Conservation (phyloP, 2,797 vertebrate genomes). For the Phalloptychus januarius region DNA sequence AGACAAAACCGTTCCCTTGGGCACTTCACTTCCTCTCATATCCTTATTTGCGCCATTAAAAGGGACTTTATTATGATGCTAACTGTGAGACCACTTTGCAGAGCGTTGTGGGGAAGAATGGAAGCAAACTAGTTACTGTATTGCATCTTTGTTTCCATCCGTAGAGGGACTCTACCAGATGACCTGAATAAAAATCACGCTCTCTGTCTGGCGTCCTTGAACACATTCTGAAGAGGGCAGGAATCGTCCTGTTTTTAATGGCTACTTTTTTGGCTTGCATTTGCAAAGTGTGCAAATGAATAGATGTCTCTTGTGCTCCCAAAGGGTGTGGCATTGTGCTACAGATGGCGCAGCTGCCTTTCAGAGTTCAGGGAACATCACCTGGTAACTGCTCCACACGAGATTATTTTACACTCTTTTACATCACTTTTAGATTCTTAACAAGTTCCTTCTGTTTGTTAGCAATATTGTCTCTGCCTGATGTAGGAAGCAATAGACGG, state of each 20-base stretch:
- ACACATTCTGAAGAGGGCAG: constrained; percentile 67
- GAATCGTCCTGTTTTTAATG: constrained; percentile 69
- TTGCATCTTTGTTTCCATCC: constrained; percentile 69
- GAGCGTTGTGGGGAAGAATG: constrained; percentile 46
- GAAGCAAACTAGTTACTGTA: constrained; percentile 64
- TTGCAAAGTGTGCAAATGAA: constrained; percentile 63
- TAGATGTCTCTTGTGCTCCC: constrained; percentile 61
- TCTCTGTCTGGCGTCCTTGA: constrained; percentile 63
- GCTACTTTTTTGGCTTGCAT: constrained; percentile 56
- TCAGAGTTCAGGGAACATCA: constrained; percentile 56
- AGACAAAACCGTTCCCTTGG: constrained; percentile 71
- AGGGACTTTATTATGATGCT: constrained; percentile 79
- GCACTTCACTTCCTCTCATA: constrained; percentile 71
- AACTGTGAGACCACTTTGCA: constrained; percentile 69
- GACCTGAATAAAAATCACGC: constrained; percentile 64
- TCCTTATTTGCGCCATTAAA: constrained; percentile 76
- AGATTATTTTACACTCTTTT: not conserved
- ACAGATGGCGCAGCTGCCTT: constrained; percentile 70
- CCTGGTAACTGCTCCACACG: constrained; percentile 57
- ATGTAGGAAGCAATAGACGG: not conserved
- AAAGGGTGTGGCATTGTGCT: constrained; percentile 70
- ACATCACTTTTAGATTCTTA: not conserved
- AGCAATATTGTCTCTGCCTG: not conserved
- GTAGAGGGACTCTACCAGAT: constrained; percentile 53
- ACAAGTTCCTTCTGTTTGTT: not conserved